Base-by-base conservation (phyloP, 2,888 invertebrate genomes). In the Alentia gelatinosa region DNA sequence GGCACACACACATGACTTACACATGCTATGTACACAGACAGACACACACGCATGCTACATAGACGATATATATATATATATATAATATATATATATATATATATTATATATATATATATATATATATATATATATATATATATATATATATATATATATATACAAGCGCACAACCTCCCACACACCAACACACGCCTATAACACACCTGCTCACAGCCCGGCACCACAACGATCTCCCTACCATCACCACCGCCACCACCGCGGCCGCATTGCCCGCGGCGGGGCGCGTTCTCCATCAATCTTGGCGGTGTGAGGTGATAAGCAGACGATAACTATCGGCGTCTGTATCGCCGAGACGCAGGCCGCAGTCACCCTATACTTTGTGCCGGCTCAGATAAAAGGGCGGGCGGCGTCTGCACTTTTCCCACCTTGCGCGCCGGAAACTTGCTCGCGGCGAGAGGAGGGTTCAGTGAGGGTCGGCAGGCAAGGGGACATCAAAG, bases 381-480 rank as follows among this genome's bases (percentile, higher is more conserved):
- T 74, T 74, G 74, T 12, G 74, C n/a, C 4, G 33, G 30, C 1
- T 12, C 74, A 33, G 74, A 74, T 74, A 74, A 74, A 74, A 56
- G 74, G 74, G 74, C 30, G 33, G 33, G n/a, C 74, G 33, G 12
- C 74, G 12, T 33, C 74, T 74, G 74, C 74, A 5, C 74, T 26
- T 74, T 74, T 74, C 74, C 30, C 74, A 74, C 74, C 74, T 74
- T 30, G 74, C 74, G 74, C 74, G 74, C 30, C 74, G 74, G 74
- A 74, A 74, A 74, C 30, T 74, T 30, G 74, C 74, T 74, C n/a
- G 30, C 74, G 74, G 74, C 19, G 74, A 33, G n/a, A 30, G 74
- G n/a, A 33, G 74, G 74, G 74, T 74, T 26, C 74, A 74, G 30
- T 74, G 74, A 74, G 74, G 74, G 74, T 26, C 74, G 74, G 74